phyloP scores from a whole-genome alignment of 2,888 invertebrate species.

The Creontiades dilutus region DNA sequence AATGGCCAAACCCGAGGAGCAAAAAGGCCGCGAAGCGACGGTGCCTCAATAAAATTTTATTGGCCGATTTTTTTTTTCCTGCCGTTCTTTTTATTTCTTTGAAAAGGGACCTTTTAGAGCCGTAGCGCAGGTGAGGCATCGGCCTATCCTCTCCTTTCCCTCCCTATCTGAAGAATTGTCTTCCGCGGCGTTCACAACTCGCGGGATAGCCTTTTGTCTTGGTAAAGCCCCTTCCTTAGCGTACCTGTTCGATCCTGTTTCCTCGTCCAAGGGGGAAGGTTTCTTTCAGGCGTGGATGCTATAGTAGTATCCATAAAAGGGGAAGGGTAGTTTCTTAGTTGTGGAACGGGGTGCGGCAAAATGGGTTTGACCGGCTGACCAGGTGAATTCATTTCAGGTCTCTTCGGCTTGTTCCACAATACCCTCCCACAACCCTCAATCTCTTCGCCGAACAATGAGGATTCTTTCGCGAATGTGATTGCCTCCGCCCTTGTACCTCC shows the following conservation, averaged over 20 bases:
- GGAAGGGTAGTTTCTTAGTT: background rate
- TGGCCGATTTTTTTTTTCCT: background rate
- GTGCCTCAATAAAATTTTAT: conserved; percentile 48
- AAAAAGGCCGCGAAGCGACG: conserved; percentile 34
- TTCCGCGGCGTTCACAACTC: background rate
- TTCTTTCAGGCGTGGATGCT: background rate
- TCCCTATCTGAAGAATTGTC: background rate
- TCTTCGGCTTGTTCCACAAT: no score
- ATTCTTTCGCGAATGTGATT: no score
- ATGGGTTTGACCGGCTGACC: conserved; percentile 2
- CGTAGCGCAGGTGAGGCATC: conserved; percentile 2
- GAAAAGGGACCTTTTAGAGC: background rate
- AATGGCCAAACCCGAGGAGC: background rate
- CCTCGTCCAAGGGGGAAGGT: background rate
- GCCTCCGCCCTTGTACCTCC: no score
- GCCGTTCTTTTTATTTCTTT: background rate
- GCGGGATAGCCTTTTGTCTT: conserved; percentile 4
- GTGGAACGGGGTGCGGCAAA: background rate
- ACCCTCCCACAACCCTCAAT: no score
- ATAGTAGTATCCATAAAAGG: background rate
- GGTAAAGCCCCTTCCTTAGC: background rate
- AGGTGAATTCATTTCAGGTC: conserved; percentile 2
- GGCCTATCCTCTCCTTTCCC: background rate
- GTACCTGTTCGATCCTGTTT: conserved; percentile 29
- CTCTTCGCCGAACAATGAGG: no score